A percentile compares a stretch with the other conserved stretches of the same genome.
phyloP scores from a whole-genome alignment of 2,888 invertebrate genomes.

The Arrhopalites spinosus region DNA sequence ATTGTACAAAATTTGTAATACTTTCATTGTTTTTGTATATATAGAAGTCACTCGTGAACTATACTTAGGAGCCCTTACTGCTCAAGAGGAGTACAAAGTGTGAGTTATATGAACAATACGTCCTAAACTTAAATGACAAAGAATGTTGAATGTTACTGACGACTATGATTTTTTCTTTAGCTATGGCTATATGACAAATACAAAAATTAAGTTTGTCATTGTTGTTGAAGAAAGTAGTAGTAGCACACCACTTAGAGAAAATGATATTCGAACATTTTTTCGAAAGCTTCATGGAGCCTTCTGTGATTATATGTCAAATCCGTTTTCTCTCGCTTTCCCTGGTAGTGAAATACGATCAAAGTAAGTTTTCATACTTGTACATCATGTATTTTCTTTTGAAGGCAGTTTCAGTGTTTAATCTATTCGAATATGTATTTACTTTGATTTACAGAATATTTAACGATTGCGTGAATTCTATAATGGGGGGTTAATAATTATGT shows the following conservation, averaged over 20 bases:
- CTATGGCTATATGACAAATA: conserved; percentile 96
- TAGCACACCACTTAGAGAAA: conserved; percentile 84
- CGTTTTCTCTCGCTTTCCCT: conserved; percentile 81
- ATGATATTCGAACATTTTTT: conserved; percentile 92
- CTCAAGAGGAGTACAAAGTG: conserved; percentile 96
- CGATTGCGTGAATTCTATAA: conserved; percentile 30
- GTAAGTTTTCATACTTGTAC: conserved; percentile 64
- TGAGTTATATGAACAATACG: no score
- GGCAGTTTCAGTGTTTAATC: background rate
- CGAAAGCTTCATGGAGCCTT: conserved; percentile 89
- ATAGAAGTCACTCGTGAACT: conserved; percentile 81
- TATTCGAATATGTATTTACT: background rate
- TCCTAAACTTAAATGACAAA: no score
- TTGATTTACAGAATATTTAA: conserved; percentile 27
- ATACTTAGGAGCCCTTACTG: conserved; percentile 87
- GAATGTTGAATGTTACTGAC: no score
- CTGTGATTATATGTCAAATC: conserved; percentile 93
- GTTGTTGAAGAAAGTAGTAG: conserved; percentile 89
- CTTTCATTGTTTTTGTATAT: no score
- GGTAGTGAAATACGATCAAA: conserved; percentile 85
- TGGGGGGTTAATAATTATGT: conserved; percentile 7
- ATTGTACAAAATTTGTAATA: no score
- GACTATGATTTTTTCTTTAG: conserved; percentile 67
- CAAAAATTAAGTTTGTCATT: conserved; percentile 90
- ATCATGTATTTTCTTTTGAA: background rate